A percentile compares a stretch with the other conserved stretches of the same genome.
Conservation (phyloP, 1,140 invertebrate genomes). For the Drosophila guanche region DNA sequence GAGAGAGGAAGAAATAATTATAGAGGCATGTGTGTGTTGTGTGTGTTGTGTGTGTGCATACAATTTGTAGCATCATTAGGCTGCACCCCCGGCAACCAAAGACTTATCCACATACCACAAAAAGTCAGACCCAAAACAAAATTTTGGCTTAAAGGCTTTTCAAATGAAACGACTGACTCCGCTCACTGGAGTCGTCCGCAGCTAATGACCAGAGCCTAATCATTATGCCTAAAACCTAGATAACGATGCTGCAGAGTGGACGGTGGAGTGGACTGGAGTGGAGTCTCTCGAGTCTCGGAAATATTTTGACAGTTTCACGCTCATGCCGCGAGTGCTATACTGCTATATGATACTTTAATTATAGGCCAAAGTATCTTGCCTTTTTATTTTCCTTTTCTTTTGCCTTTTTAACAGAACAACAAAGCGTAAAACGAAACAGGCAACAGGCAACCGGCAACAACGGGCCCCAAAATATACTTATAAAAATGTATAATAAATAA, state of each 20-base stretch:
- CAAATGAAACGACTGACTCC: slow-evolving; percentile 65
- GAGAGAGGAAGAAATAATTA: slow-evolving; percentile 57
- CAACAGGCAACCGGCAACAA: slow-evolving; percentile 13
- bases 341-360: slow-evolving; percentile 82
- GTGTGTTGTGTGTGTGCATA: slow-evolving; percentile 53
- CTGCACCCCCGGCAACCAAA: slow-evolving; percentile 73
- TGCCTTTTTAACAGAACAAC: slow-evolving; percentile 65
- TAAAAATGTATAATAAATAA: slow-evolving; percentile 70
- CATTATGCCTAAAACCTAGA: slow-evolving; percentile 76
- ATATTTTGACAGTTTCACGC: slow-evolving; percentile 82
- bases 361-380: slow-evolving; percentile 52
- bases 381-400: slow-evolving; percentile 30
- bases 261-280: slow-evolving; percentile 37
- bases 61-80: slow-evolving; percentile 80
- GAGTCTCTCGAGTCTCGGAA: slow-evolving; percentile 25
- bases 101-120: slow-evolving; percentile 21
- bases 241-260: slow-evolving; percentile 50
- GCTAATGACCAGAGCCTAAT: slow-evolving; percentile 77
- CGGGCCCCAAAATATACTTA: slow-evolving; percentile 9
- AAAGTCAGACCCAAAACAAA: slow-evolving; percentile 49
- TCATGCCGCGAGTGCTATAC: slow-evolving; percentile 77
- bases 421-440: slow-evolving; percentile 11
- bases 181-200: slow-evolving; percentile 23
- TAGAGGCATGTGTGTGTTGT: slow-evolving; percentile 53
- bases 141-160: slow-evolving; percentile 80